phyloP scores from a whole-genome alignment of 2,797 vertebrate species.

The Tangara arthus region DNA sequence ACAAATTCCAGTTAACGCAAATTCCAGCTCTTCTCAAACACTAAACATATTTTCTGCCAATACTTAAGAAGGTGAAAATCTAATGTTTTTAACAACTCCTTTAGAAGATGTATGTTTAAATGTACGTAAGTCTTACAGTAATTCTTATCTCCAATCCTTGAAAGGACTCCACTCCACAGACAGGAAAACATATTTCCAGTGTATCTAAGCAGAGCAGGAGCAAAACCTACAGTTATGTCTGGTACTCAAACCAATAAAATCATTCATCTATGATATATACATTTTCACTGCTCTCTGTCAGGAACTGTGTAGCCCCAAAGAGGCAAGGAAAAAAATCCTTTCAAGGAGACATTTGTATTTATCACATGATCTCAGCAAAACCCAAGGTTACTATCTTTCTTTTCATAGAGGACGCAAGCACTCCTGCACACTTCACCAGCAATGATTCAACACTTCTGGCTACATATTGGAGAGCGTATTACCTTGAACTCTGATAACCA shows the following conservation, averaged over 20 bases:
- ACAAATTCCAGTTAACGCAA: neutral
- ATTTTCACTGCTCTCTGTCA: neutral
- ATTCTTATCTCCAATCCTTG: neutral
- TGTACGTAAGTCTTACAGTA: neutral
- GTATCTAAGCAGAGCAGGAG: neutral
- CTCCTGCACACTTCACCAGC: neutral
- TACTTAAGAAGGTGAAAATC: neutral
- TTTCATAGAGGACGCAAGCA: neutral
- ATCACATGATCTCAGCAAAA: neutral
- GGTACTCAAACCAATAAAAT: neutral
- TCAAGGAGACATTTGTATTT: neutral
- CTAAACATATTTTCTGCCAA: neutral
- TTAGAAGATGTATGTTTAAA: neutral
- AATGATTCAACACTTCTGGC: neutral
- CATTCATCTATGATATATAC: neutral
- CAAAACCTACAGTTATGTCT: neutral
- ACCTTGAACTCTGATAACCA: constrained; percentile 99
- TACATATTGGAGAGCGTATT: neutral
- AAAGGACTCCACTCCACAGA: neutral
- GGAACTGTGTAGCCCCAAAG: neutral
- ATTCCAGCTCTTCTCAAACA: neutral
- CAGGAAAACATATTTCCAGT: neutral
- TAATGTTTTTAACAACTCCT: neutral
- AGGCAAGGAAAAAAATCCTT: neutral
- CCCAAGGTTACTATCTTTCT: neutral